phyloP scores from a whole-genome alignment of 2,888 invertebrate species.

The Cantharis rufa region DNA sequence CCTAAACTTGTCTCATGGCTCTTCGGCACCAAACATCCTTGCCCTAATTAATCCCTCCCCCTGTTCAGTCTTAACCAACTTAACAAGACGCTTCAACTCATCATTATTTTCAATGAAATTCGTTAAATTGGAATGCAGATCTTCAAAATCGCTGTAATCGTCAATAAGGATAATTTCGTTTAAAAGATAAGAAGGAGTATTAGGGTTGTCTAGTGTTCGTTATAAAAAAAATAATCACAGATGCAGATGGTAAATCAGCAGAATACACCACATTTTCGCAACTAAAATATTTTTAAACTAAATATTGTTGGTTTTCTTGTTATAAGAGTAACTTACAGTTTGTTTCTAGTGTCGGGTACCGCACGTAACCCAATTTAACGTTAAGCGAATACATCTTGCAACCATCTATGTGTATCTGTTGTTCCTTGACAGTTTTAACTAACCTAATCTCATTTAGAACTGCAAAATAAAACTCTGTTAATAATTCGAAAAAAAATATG shows the following conservation, averaged over 20 bases:
- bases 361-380: constrained; percentile 80
- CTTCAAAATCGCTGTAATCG: constrained; percentile 81
- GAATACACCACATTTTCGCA: constrained; percentile 69
- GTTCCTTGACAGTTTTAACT: constrained; percentile 74
- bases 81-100: constrained; percentile 59
- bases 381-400: constrained; percentile 91
- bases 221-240: constrained; percentile 92
- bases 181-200: constrained; percentile 75
- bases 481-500: background rate
- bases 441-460: constrained; percentile 68
- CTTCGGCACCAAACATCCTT: constrained; percentile 86
- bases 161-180: constrained; percentile 91
- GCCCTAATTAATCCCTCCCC: constrained; percentile 94
- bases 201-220: constrained; percentile 88
- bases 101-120: constrained; percentile 62
- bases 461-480: constrained; percentile 30
- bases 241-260: constrained; percentile 72
- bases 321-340: constrained; percentile 63
- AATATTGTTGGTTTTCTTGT: background rate
- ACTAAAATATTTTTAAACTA: constrained; percentile 54
- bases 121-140: constrained; percentile 66
- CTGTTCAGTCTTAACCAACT: constrained; percentile 71
- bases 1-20: constrained; percentile 80
- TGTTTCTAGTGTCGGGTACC: constrained; percentile 87
- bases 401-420: constrained; percentile 76